phyloP scores from a whole-genome alignment of 2,797 vertebrate species.

The Syngnathus acus region DNA sequence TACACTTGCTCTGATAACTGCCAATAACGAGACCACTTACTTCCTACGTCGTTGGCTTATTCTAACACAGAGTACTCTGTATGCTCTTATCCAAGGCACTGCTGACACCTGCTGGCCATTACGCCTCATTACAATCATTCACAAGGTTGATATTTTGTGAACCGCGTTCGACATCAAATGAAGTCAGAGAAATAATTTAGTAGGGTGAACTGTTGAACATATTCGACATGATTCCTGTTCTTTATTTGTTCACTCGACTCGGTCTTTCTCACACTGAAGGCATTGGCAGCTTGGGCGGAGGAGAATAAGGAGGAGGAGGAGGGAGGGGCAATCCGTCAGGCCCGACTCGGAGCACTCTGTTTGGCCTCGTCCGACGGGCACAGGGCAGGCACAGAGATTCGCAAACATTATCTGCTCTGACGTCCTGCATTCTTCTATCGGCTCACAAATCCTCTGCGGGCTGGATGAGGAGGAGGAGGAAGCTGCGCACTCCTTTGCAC shows the following conservation, averaged over 20 bases:
- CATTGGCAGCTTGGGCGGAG: conserved; percentile 10
- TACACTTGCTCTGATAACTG: too few relatives aligned
- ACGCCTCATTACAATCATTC: too few relatives aligned
- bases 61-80: too few relatives aligned
- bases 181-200: conserved; percentile 58
- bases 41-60: too few relatives aligned
- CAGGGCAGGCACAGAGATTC: conserved; percentile 19
- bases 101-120: too few relatives aligned
- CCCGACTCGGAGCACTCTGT: conserved; percentile 25
- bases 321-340: conserved; percentile 27
- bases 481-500: background rate
- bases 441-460: background rate
- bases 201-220: conserved; percentile 45
- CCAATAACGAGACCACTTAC: too few relatives aligned
- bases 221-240: conserved; percentile 39
- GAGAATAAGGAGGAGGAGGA: too few relatives aligned
- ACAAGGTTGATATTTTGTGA: too few relatives aligned
- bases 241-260: conserved; percentile 22
- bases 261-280: conserved; percentile 34
- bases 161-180: background rate
- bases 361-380: conserved; percentile 25
- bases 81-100: too few relatives aligned
- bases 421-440: conserved; percentile 5
- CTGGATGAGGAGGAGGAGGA: background rate
- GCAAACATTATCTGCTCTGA: conserved; percentile 8